Base-by-base conservation (phyloP, 92 coral and sea anemone species). In the Actinostola sp. region DNA sequence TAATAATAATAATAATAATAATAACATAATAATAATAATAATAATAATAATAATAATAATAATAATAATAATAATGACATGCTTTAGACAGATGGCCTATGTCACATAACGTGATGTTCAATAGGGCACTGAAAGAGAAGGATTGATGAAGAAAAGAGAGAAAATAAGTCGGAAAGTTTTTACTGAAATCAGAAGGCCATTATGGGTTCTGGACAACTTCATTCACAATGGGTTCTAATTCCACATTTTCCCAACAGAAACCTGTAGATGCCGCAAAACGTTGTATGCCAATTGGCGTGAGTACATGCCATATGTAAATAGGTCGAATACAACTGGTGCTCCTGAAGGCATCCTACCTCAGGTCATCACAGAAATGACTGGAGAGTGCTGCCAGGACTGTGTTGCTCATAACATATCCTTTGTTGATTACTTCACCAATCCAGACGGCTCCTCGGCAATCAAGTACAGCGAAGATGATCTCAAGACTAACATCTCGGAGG, bases 221-320 rank as follows among this genome's bases (percentile, higher is more conserved):
- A n/a, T n/a, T n/a, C n/a, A n/a, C n/a, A n/a, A n/a, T n/a, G n/a
- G 2, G 38, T 51, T 51, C 16, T 0, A 20, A 66, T 25, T 31
- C 29, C 31, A 11, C 2, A 8, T 58, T 56, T 17, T 35, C 43
- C 13, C 41, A 31, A 24, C 43, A 84, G 89, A 84, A 63, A 84
- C 89, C 16, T 84, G 89, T 59, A 77, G 79, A 55, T 84, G 89
- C 46, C 48, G 38, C 1, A 63, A 58, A 35, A 51, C 58, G 12
- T 60, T 84, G 33, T 62, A 76, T 5, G 68, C 89, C 70, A 84
- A 84, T 67, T 84, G 89, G 89, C 76, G 82, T 20, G 76, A 41
- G 12, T 84, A 70, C 61, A 63, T 57, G 8, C 89, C 89, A 45
- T 84, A 84, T 56, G 78, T 76, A 38, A 58, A 75, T 24, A 15